Evolutionary conservation across 2,113 vertebrate genomes (phyloP).

Genomic region (Hucho hucho): DNA sequence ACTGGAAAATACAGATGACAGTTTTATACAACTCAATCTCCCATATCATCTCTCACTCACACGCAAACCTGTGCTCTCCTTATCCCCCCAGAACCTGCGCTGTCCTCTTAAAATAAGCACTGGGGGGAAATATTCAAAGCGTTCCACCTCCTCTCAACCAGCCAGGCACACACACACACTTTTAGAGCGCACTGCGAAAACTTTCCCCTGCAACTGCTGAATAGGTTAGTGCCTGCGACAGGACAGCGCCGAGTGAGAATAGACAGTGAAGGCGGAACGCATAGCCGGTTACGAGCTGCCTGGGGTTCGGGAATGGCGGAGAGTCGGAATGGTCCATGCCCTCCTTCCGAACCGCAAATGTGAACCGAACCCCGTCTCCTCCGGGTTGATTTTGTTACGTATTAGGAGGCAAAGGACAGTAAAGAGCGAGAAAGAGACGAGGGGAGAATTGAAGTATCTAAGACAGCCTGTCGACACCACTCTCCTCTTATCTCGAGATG

Average conservation of each 20-base stretch:
- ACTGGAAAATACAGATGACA: neutral
- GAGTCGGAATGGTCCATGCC: constrained; percentile 57
- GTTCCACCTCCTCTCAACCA: constrained; percentile 63
- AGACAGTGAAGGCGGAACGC: constrained; percentile 19
- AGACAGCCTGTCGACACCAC: constrained; percentile 34
- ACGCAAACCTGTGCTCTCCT: constrained; percentile 36
- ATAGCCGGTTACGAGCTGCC: constrained; percentile 7
- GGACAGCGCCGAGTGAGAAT: constrained; percentile 23
- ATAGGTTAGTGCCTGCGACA: constrained; percentile 16
- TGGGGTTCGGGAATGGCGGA: constrained; percentile 56
- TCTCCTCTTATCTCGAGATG: constrained; percentile 55
- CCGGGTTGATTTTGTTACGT: constrained; percentile 30
- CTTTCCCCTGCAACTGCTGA: constrained; percentile 45
- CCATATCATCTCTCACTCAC: neutral
- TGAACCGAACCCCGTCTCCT: constrained; percentile 57
- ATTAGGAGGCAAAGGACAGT: neutral
- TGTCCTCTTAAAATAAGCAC: constrained; percentile 45
- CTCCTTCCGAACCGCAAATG: constrained; percentile 56
- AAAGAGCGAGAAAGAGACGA: constrained; percentile 10
- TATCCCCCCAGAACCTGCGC: constrained; percentile 44
- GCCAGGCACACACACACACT: constrained; percentile 55
- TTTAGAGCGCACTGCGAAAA: constrained; percentile 58
- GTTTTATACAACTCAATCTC: neutral
- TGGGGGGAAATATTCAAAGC: constrained; percentile 39
- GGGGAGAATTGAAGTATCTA: constrained; percentile 1